phyloP scores from a whole-genome alignment of 2,888 invertebrate genomes.

The Zygothrica quintamaculata region DNA sequence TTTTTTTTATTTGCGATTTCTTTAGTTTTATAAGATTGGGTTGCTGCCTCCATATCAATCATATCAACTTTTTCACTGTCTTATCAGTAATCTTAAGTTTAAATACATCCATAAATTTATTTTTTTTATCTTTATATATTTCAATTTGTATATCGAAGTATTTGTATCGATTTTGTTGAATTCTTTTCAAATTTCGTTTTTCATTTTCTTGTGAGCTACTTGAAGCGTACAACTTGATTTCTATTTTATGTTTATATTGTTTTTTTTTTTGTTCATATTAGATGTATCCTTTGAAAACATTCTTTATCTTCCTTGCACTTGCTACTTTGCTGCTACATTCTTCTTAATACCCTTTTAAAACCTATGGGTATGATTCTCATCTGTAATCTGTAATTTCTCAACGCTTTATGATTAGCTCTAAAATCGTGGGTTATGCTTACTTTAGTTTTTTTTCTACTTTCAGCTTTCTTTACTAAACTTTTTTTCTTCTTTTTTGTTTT shows the following conservation, averaged over 20 bases:
- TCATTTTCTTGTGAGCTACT: conserved; percentile 37
- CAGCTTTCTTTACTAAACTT: conserved; percentile 65
- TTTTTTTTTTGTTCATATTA: conserved; percentile 5
- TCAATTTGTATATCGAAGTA: conserved; percentile 46
- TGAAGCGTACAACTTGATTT: conserved; percentile 55
- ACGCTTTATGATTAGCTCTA: conserved; percentile 71
- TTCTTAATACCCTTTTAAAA: conserved; percentile 56
- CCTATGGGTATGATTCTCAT: conserved; percentile 60
- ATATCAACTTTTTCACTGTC: conserved; percentile 69
- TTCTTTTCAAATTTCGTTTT: not conserved
- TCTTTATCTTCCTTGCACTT: conserved; percentile 6
- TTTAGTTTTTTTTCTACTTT: conserved; percentile 67
- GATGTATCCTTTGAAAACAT: conserved; percentile 6
- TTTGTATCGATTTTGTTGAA: conserved; percentile 24
- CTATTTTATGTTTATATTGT: conserved; percentile 13
- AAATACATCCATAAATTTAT: conserved; percentile 64
- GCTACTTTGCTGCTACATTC: conserved; percentile 29
- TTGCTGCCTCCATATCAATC: conserved; percentile 46
- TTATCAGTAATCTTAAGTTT: conserved; percentile 69
- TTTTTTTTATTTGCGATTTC: conserved; percentile 65
- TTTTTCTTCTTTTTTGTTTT: conserved; percentile 22
- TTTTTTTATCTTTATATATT: conserved; percentile 34
- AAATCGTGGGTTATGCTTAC: conserved; percentile 77
- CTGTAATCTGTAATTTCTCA: too few relatives aligned
- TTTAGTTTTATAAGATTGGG: conserved; percentile 65